These are phyloP conservation scores for Sebastes fasciatus DNA, from an alignment of 2,113 vertebrate species.

Conservation along the genomic window DNA sequence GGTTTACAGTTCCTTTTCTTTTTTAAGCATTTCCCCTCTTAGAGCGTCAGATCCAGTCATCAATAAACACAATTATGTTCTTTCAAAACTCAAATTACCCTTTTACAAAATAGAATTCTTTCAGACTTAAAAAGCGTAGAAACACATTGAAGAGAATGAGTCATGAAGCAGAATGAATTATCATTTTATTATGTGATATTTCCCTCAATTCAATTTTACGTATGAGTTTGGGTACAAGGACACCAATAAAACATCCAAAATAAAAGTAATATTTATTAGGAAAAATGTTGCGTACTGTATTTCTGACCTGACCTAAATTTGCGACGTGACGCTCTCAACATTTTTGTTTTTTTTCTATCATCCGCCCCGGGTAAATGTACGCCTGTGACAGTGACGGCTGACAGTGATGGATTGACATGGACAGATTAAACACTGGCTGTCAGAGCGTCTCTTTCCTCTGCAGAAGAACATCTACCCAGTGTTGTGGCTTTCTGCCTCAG, in stretches of 20 bases:
- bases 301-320: conserved; percentile 27
- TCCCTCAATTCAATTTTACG: not conserved
- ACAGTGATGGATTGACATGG: conserved; percentile 63
- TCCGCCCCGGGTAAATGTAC: not conserved
- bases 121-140: not conserved
- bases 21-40: not conserved
- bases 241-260: not conserved
- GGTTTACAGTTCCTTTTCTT: not conserved
- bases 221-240: not conserved
- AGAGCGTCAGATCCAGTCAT: not conserved
- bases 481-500: conserved; percentile 49
- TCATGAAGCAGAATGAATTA: not conserved
- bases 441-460: conserved; percentile 46
- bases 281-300: not conserved
- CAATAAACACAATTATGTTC: not conserved
- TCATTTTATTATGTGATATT: not conserved
- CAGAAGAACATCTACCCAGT: conserved; percentile 24
- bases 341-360: conserved; percentile 45
- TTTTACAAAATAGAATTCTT: not conserved
- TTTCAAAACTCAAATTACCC: not conserved
- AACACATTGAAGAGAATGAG: not conserved
- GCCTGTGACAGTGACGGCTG: conserved; percentile 55
- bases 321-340: not conserved
- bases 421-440: conserved; percentile 70
- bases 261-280: not conserved